These are phyloP conservation scores for Drosophila murphyi DNA, from an alignment of 1,140 invertebrate species.

Conservation along the genomic window DNA sequence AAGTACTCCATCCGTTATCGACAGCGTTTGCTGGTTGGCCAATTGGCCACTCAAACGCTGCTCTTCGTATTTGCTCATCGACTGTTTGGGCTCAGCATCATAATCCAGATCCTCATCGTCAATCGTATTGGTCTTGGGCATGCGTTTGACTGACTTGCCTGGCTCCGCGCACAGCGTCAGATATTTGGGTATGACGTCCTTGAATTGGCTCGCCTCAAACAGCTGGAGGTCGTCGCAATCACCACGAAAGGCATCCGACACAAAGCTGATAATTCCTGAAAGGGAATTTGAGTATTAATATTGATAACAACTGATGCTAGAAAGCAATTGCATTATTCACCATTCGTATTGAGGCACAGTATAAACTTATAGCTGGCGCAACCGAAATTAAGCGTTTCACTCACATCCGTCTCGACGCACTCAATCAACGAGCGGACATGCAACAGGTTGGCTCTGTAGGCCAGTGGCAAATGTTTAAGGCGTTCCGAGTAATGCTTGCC, in stretches of 20 bases:
- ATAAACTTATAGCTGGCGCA: conserved; percentile 79
- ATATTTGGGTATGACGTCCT: conserved; percentile 71
- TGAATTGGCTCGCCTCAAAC: conserved; percentile 72
- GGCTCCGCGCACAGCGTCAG: conserved; percentile 76
- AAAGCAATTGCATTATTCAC: conserved; percentile 25
- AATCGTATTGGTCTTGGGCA: conserved; percentile 33
- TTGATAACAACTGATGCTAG: too few relatives aligned
- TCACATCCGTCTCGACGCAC: conserved; percentile 78
- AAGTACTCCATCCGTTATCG: conserved; percentile 61
- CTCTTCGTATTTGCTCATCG: conserved; percentile 60
- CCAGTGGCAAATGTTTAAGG: conserved; percentile 72
- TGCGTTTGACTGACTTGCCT: conserved; percentile 60
- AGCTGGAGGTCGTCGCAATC: conserved; percentile 75
- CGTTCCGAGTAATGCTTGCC: conserved; percentile 69
- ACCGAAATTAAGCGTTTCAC: conserved; percentile 49
- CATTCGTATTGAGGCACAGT: conserved; percentile 73
- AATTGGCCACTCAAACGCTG: conserved; percentile 62
- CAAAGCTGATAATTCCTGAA: conserved; percentile 73
- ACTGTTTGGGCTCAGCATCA: conserved; percentile 7
- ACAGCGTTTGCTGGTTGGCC: conserved; percentile 65
- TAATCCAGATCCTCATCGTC: conserved; percentile 26
- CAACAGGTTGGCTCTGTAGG: conserved; percentile 65
- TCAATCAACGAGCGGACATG: conserved; percentile 80
- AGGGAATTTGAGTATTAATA: not conserved
- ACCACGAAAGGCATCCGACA: conserved; percentile 74